Percentiles rank a stretch among this genome's conserved stretches.
Conservation (phyloP, 2,113 vertebrate species). For the Coryphaenoides rupestris region DNA sequence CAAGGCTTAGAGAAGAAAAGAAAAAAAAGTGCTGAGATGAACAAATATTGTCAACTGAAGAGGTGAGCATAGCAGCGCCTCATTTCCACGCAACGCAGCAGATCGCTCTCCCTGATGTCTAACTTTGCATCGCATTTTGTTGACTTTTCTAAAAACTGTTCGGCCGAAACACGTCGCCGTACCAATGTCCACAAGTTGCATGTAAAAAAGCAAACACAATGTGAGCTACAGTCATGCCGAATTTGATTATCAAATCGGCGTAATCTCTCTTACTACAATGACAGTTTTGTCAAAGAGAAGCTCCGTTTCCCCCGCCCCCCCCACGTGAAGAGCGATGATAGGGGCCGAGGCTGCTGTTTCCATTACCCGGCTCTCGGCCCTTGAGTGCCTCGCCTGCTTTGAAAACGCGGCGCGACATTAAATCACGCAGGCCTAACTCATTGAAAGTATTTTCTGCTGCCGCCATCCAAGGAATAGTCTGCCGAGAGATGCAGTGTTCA, state of each 20-base stretch:
- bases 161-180: no score
- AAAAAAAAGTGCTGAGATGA: no score
- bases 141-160: neutral
- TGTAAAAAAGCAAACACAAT: conserved; percentile 2
- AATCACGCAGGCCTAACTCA: conserved; percentile 57
- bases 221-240: neutral
- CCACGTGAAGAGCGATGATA: conserved; percentile 17
- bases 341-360: conserved; percentile 21
- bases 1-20: no score
- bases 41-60: no score
- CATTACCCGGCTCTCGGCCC: conserved; percentile 27
- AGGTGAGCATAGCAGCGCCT: no score
- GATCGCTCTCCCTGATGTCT: no score
- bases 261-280: conserved; percentile 24
- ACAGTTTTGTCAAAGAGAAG: conserved; percentile 24
- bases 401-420: conserved; percentile 65
- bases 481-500: conserved; percentile 66
- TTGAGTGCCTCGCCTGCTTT: conserved; percentile 46
- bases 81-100: no score
- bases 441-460: conserved; percentile 64
- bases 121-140: neutral
- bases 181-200: no score
- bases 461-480: conserved; percentile 57
- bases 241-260: conserved; percentile 52
- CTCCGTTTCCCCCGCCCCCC: conserved; percentile 33